These are phyloP conservation scores for Orientallactaga bullata DNA, from an alignment of 2,113 vertebrate species.

Conservation along the genomic window DNA sequence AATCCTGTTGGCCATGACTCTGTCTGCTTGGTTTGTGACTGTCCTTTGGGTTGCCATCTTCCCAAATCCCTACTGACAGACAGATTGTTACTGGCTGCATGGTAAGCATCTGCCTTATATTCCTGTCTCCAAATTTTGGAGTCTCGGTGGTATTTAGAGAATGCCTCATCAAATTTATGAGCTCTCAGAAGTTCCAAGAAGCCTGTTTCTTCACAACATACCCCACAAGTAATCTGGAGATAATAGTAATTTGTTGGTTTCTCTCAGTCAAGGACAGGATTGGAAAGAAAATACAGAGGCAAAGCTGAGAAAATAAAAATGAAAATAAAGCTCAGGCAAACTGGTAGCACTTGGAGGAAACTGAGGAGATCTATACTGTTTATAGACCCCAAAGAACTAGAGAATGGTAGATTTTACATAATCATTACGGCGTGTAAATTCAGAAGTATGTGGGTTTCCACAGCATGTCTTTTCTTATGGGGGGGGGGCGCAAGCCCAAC, in stretches of 20 bases:
- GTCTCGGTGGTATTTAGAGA: neutral
- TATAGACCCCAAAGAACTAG: neutral
- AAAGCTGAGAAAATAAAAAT: neutral
- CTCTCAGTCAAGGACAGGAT: neutral
- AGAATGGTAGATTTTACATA: slow-evolving; percentile 7
- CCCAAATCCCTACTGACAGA: neutral
- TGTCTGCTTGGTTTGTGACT: neutral
- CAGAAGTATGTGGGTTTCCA: neutral
- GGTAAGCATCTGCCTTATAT: neutral
- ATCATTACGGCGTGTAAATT: neutral
- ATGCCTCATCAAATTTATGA: neutral
- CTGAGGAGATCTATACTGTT: neutral
- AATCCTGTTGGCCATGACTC: neutral
- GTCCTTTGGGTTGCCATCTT: neutral
- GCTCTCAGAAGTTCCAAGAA: neutral
- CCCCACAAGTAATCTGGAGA: neutral
- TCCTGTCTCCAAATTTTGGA: neutral
- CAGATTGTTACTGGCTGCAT: neutral
- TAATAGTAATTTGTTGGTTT: neutral
- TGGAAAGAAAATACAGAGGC: neutral
- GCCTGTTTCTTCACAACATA: neutral
- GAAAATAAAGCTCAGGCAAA: neutral
- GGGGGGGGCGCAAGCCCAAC: too few relatives aligned
- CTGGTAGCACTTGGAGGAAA: neutral
- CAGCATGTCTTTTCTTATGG: neutral